Base-by-base conservation (phyloP, 2,113 vertebrate species). In the Alectura lathami region DNA sequence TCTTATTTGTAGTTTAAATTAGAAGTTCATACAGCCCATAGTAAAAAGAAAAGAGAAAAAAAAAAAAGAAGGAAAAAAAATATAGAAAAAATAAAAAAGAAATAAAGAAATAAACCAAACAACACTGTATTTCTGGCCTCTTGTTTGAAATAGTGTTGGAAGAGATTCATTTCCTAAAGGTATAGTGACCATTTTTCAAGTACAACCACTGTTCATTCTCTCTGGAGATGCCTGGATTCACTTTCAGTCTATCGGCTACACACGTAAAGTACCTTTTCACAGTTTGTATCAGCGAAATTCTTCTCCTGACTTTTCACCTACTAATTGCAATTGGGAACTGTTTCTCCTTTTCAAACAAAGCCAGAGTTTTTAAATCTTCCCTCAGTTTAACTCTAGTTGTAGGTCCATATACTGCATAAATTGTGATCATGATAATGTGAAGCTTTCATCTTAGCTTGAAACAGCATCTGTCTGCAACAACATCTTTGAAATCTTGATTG, bases 401-500 rank as follows among this genome's bases (percentile, higher is more conserved):
- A 89, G 86, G 92, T 24, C 11, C 38, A 30, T 57, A 66, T 6
- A 86, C 45, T 73, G 68, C 67, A 88, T 91, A 87, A 95, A 95
- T 95, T 93, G 70, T 81, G 92, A 84, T 93, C 70, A 80, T 80
- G 80, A 95, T 88, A 94, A 93, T 85, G 59, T 54, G 51, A 68
- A 48, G 23, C 95, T 97, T 97, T 96, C 82, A 95, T 95, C 86
- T 94, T 93, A 66, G 69, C 68, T 84, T 88, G 81, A 97, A 97
- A 96, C 77, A 96, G 40, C 91, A 93, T 94, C 90, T 92, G 91
- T 92, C 94, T 91, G 78, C 53, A 82, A 54, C 75, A 96, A 89
- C 53, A 92, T 94, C 95, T 97, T 97, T 97, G 95, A 97, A 97
- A 97, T 82, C 47, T 95, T 92, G 95, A 85, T 95, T 94, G 93